Evolutionary conservation across 1,140 invertebrate genomes (phyloP).

Genomic region (Nylanderia fulva): DNA sequence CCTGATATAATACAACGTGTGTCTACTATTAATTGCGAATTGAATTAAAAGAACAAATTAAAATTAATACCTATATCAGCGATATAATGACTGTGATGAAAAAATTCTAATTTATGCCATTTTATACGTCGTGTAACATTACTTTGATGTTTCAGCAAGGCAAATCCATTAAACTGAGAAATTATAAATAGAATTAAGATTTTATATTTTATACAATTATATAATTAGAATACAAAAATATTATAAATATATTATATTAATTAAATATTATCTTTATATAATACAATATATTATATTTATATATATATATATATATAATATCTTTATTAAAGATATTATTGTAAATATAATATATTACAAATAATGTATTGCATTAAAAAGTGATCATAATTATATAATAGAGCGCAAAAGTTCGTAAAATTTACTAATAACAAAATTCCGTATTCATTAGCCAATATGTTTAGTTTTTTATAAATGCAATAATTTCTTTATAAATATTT

Average conservation of each 20-base stretch:
- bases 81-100: constrained; percentile 43
- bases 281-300: background rate
- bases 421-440: background rate
- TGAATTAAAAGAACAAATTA: background rate
- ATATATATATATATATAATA: background rate
- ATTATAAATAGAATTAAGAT: constrained; percentile 28
- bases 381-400: background rate
- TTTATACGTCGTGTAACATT: background rate
- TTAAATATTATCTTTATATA: no score
- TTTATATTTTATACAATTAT: background rate
- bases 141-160: background rate
- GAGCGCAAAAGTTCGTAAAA: background rate
- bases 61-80: constrained; percentile 16
- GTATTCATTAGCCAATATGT: background rate
- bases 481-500: background rate
- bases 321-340: no score
- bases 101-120: constrained; percentile 20
- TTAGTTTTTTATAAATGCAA: background rate
- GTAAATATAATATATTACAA: no score
- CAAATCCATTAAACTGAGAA: constrained; percentile 24
- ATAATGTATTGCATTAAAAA: background rate
- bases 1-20: background rate
- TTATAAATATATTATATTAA: no score
- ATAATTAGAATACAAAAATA: background rate
- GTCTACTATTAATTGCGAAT: constrained; percentile 13